phyloP scores from a whole-genome alignment of 2,888 invertebrate species.

The Drosophila austrosaltans region DNA sequence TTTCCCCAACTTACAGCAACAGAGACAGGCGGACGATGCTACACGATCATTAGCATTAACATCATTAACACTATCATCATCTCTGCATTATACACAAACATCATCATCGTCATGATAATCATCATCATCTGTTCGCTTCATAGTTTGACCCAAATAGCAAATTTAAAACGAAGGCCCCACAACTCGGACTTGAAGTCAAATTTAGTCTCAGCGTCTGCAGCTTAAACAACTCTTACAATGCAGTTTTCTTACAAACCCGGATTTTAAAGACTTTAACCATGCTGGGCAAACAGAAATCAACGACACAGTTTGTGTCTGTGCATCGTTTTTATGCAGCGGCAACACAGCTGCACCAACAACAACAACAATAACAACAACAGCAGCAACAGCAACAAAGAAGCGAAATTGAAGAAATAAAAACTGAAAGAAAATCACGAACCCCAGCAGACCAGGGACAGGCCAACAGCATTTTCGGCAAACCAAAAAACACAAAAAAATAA shows the following conservation, averaged over 20 bases:
- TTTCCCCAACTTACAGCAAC: constrained; percentile 46
- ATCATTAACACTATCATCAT: constrained; percentile 28
- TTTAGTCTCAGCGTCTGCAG: constrained; percentile 10
- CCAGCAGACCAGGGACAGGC: constrained; percentile 21
- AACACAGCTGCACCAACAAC: constrained; percentile 4
- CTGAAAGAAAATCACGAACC: constrained; percentile 25
- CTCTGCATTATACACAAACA: constrained; percentile 15
- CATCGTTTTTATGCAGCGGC: constrained; percentile 9
- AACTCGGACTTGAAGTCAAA: constrained; percentile 22
- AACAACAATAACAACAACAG: constrained; percentile 15
- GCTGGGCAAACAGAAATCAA: constrained; percentile 79
- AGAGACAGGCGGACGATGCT: constrained; percentile 6
- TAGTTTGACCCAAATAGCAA: constrained; percentile 68
- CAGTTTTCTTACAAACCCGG: constrained; percentile 77
- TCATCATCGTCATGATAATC: constrained; percentile 34
- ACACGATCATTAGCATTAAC: constrained; percentile 16
- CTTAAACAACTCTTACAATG: constrained; percentile 39
- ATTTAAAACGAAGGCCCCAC: constrained; percentile 52
- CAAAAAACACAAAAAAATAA: constrained; percentile 41
- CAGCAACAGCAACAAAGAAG: constrained; percentile 30
- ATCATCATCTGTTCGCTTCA: constrained; percentile 14
- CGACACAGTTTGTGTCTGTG: constrained; percentile 32
- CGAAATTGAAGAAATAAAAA: constrained; percentile 26
- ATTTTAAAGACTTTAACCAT: constrained; percentile 80
- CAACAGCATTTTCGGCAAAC: constrained; percentile 22